phyloP scores from a whole-genome alignment of 2,113 vertebrate genomes.

The Holacanthus passer region DNA sequence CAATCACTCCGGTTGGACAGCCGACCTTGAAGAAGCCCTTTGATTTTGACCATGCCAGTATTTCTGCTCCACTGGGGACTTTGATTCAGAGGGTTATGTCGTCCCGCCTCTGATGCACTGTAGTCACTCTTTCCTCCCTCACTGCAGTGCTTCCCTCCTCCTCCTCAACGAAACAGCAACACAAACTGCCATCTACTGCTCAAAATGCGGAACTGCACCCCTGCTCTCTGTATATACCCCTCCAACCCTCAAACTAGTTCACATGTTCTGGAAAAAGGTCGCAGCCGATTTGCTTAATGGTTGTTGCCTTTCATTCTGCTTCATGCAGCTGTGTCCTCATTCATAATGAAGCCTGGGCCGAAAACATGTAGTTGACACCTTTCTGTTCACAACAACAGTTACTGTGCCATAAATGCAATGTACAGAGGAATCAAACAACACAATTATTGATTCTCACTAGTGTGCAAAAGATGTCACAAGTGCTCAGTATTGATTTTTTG shows the following conservation, averaged over 20 bases:
- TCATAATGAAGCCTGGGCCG: conserved; percentile 5
- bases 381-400: conserved; percentile 6
- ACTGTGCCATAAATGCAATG: neutral
- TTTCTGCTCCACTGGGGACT: conserved; percentile 46
- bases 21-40: conserved; percentile 58
- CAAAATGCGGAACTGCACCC: conserved; percentile 20
- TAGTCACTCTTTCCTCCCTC: conserved; percentile 48
- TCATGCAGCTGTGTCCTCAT: neutral
- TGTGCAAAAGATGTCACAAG: neutral
- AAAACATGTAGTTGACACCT: conserved; percentile 1
- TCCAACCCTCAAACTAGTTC: neutral
- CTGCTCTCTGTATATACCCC: neutral
- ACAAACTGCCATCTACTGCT: conserved; percentile 70
- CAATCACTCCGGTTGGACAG: conserved; percentile 42
- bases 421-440: neutral
- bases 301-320: conserved; percentile 9
- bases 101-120: conserved; percentile 24
- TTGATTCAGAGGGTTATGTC: conserved; percentile 32
- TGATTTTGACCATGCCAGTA: conserved; percentile 55
- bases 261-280: neutral
- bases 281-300: neutral
- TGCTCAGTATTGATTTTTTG: neutral
- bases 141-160: conserved; percentile 58
- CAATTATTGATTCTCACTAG: neutral
- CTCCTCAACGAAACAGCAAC: conserved; percentile 42